A percentile compares a stretch with the other conserved stretches of the same genome.
Conservation (phyloP, 1,140 invertebrate species). For the Lasioglossum albipes region DNA sequence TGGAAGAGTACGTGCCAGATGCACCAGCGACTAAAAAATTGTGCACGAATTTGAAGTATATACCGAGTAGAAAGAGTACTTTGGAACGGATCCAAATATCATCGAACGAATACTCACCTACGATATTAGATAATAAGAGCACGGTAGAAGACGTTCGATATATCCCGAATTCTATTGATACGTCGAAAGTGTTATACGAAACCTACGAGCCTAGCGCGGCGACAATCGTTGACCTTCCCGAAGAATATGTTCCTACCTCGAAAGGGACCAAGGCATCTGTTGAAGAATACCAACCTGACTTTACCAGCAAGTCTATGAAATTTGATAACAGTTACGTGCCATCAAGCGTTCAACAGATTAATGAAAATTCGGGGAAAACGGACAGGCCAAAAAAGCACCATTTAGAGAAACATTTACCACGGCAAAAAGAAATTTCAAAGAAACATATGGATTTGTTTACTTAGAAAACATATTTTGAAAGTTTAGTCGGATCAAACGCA, state of each 20-base stretch:
- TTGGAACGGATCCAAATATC: conserved; percentile 55
- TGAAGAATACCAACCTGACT: conserved; percentile 69
- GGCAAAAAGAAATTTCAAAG: conserved; percentile 29
- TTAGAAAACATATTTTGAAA: conserved; percentile 10
- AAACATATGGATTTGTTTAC: conserved; percentile 35
- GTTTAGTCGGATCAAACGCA: background rate
- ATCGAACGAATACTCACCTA: conserved; percentile 64
- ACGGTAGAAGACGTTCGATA: conserved; percentile 39
- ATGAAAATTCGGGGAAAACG: conserved; percentile 19
- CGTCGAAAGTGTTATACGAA: conserved; percentile 45
- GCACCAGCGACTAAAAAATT: conserved; percentile 37
- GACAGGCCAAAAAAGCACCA: conserved; percentile 21
- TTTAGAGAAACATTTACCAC: background rate
- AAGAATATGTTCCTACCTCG: conserved; percentile 67
- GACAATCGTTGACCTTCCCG: background rate
- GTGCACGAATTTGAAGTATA: conserved; percentile 57
- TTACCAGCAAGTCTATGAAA: conserved; percentile 64
- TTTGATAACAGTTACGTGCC: conserved; percentile 69
- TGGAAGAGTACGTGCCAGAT: conserved; percentile 68
- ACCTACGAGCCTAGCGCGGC: conserved; percentile 60
- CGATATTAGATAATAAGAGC: conserved; percentile 11
- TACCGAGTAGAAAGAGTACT: conserved; percentile 66
- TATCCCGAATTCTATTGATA: conserved; percentile 63
- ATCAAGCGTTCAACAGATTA: conserved; percentile 45
- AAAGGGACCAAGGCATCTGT: conserved; percentile 55